Percentiles rank a stretch among this genome's conserved stretches.
phyloP scores from a whole-genome alignment of 2,113 vertebrate genomes.

The Neodontobutis hainanensis region DNA sequence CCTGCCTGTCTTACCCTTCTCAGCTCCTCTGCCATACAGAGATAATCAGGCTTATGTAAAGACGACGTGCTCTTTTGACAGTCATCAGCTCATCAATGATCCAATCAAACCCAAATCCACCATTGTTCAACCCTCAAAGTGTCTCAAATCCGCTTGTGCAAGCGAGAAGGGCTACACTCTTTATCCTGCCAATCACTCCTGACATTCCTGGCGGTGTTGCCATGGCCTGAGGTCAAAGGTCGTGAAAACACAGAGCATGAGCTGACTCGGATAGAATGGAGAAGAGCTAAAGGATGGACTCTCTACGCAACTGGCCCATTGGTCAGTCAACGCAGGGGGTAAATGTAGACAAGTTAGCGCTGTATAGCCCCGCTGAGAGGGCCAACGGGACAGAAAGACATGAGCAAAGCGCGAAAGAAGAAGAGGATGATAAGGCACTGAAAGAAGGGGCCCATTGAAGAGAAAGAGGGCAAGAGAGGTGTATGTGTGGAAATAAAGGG shows the following conservation, averaged over 20 bases:
- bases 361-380: constrained; percentile 87
- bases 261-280: constrained; percentile 96
- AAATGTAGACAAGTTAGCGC: constrained; percentile 98
- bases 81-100: constrained; percentile 97
- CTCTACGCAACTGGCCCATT: constrained; percentile 80
- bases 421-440: constrained; percentile 37
- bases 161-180: constrained; percentile 85
- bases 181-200: constrained; percentile 98
- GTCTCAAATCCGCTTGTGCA: constrained; percentile 96
- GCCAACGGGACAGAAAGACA: constrained; percentile 70
- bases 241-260: constrained; percentile 96
- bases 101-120: constrained; percentile 94
- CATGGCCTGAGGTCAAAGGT: constrained; percentile 97
- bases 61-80: constrained; percentile 99
- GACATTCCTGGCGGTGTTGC: constrained; percentile 99
- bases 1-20: constrained; percentile 69
- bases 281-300: constrained; percentile 84
- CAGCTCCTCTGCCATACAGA: constrained; percentile 90
- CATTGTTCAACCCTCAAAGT: constrained; percentile 92
- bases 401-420: constrained; percentile 23
- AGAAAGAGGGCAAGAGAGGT: constrained; percentile 50
- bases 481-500: constrained; percentile 39
- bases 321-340: constrained; percentile 91
- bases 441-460: constrained; percentile 63
- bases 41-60: constrained; percentile 99